Evolutionary conservation across 1,140 invertebrate species (phyloP).

Genomic region (Pogonognathellus flavescens): DNA sequence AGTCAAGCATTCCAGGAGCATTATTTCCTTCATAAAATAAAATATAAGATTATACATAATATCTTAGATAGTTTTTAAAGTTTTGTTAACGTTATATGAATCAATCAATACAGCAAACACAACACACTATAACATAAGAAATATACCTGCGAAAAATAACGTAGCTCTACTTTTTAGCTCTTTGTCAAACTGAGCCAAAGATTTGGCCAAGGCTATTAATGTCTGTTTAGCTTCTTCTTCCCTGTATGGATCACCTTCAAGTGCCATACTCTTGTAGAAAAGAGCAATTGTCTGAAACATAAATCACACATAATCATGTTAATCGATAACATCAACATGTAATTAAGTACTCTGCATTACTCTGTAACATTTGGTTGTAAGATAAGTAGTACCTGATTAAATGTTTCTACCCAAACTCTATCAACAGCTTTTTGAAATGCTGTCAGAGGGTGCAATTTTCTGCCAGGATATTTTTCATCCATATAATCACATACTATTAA

Average conservation of each 20-base stretch:
- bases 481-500: constrained; percentile 86
- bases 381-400: constrained; percentile 31
- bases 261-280: constrained; percentile 55
- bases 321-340: neutral
- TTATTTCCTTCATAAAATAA: constrained; percentile 3
- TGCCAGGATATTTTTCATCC: constrained; percentile 81
- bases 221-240: constrained; percentile 20
- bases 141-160: constrained; percentile 67
- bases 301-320: neutral
- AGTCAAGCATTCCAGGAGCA: constrained; percentile 51
- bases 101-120: too few species aligned
- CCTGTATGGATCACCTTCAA: neutral
- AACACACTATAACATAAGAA: too few species aligned
- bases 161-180: constrained; percentile 67
- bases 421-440: constrained; percentile 84
- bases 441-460: constrained; percentile 79
- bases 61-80: too few species aligned
- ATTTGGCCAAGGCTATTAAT: constrained; percentile 64
- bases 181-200: constrained; percentile 67
- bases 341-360: neutral
- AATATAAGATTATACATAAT: too few species aligned
- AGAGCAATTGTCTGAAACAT: constrained; percentile 50
- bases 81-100: too few species aligned
- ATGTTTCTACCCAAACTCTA: constrained; percentile 80
- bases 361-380: neutral